Percentiles rank a stretch among this genome's conserved stretches.
Conservation (phyloP, 1,140 invertebrate genomes). For the Zaprionus camerounensis region DNA sequence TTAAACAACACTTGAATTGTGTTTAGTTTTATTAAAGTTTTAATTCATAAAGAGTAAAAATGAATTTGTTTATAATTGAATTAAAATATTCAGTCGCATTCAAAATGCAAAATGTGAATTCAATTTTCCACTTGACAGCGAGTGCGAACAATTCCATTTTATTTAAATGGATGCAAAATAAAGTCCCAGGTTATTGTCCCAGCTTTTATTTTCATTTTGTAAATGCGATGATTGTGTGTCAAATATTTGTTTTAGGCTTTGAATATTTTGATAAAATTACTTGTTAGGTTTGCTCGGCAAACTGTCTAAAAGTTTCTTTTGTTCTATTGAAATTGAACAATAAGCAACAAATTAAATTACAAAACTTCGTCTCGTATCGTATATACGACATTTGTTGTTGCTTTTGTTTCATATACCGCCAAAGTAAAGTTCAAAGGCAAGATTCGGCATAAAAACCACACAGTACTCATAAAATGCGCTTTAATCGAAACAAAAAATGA, state of each 20-base stretch:
- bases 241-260: slow-evolving; percentile 2
- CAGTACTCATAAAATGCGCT: background rate
- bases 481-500: slow-evolving; percentile 16
- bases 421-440: slow-evolving; percentile 8
- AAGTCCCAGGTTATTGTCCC: slow-evolving; percentile 3
- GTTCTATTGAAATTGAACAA: slow-evolving; percentile 11
- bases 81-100: background rate
- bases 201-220: background rate
- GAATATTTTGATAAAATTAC: background rate
- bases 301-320: background rate
- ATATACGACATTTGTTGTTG: background rate
- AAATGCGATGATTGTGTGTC: background rate
- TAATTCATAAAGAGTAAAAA: background rate
- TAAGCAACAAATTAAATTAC: background rate
- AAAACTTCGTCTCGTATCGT: background rate
- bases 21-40: background rate
- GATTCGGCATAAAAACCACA: background rate
- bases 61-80: background rate
- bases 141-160: background rate
- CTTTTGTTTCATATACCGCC: background rate
- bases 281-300: background rate
- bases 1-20: background rate
- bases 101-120: background rate
- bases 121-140: background rate
- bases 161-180: slow-evolving; percentile 1